Evolutionary conservation across 2,888 invertebrate species (phyloP).

Genomic region (Anthophora plumipes): DNA sequence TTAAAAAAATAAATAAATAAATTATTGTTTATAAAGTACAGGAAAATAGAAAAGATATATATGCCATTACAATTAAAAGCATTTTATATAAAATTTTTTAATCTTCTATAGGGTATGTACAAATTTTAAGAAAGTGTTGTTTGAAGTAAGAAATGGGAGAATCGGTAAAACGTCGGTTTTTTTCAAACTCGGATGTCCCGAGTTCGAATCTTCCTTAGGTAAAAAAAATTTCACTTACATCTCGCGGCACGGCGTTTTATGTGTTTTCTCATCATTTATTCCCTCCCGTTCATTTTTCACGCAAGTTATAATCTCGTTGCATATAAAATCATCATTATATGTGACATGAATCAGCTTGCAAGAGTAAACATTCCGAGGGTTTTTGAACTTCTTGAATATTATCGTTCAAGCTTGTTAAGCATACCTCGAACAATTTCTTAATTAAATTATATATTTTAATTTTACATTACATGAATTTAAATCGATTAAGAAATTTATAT

Average conservation of each 20-base stretch:
- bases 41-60: background rate
- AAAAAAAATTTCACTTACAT: background rate
- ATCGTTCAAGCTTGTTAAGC: constrained; percentile 33
- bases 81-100: background rate
- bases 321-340: constrained; percentile 6
- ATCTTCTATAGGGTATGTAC: too few relatives aligned
- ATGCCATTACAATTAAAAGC: background rate
- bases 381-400: constrained; percentile 31
- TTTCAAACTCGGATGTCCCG: background rate
- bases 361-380: constrained; percentile 19
- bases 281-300: background rate
- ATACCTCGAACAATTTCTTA: constrained; percentile 33
- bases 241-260: background rate
- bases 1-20: too few relatives aligned
- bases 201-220: constrained; percentile 34
- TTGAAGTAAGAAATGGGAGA: background rate
- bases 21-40: background rate
- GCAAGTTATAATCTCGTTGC: constrained; percentile 47
- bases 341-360: constrained; percentile 40
- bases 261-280: background rate
- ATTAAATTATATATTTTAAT: too few relatives aligned
- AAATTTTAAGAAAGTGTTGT: fast-evolving
- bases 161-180: background rate
- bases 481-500: background rate
- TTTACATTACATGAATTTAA: background rate